phyloP scores from a whole-genome alignment of 1,140 invertebrate species.

The Heliconius himera region DNA sequence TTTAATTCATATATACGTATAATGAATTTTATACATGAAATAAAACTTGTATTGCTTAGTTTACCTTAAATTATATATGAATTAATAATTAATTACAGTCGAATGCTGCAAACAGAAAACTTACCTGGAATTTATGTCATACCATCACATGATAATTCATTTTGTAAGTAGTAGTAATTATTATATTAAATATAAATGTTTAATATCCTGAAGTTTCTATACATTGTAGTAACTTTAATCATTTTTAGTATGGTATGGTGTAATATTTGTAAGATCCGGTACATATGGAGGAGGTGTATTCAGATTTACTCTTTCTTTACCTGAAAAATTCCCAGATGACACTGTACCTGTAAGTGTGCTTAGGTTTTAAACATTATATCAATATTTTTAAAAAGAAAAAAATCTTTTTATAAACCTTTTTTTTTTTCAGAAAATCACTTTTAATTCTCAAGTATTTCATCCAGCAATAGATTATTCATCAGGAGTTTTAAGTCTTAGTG shows the following conservation, averaged over 20 bases:
- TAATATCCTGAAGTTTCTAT: constrained; percentile 40
- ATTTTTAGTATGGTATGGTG: constrained; percentile 94
- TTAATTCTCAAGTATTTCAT: constrained; percentile 94
- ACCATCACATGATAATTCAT: constrained; percentile 91
- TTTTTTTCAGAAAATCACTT: constrained; percentile 87
- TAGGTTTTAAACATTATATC: not conserved
- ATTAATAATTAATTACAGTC: constrained; percentile 82
- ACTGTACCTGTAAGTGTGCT: constrained; percentile 88
- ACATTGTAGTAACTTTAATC: constrained; percentile 12
- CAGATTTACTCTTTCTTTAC: constrained; percentile 92
- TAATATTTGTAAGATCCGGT: constrained; percentile 94
- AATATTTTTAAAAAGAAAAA: not conserved
- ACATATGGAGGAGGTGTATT: constrained; percentile 94
- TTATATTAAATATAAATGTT: not conserved
- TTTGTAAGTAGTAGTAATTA: constrained; percentile 83
- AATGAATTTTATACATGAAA: not conserved
- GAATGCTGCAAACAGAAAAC: constrained; percentile 92
- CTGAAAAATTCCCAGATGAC: constrained; percentile 93
- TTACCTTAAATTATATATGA: not conserved
- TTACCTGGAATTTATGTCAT: constrained; percentile 95
- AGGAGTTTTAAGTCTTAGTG: constrained; percentile 88
- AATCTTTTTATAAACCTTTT: not conserved
- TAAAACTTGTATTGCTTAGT: not conserved
- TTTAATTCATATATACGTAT: not conserved
- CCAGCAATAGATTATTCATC: constrained; percentile 90